Evolutionary conservation across 2,888 invertebrate genomes (phyloP).

Genomic region (Deilephila porcellus): DNA sequence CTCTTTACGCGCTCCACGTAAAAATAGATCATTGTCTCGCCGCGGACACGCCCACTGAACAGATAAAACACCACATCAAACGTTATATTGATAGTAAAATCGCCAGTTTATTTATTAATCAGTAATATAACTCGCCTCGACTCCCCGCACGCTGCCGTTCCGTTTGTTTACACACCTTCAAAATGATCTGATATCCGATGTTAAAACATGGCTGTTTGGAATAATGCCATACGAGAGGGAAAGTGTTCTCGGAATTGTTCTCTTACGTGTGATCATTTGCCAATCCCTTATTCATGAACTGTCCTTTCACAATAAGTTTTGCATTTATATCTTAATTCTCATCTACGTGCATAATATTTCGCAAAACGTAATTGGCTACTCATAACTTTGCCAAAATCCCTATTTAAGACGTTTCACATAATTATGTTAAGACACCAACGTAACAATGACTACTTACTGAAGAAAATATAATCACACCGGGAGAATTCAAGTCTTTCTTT

Average conservation of each 20-base stretch:
- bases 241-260: constrained; percentile 21
- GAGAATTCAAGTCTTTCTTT: no score
- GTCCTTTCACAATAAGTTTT: constrained; percentile 3
- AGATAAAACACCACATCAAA: constrained; percentile 84
- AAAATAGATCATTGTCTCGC: constrained; percentile 83
- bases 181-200: constrained; percentile 20
- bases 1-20: constrained; percentile 72
- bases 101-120: constrained; percentile 66
- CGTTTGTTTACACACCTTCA: constrained; percentile 22
- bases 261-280: constrained; percentile 27
- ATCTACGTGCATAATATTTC: background rate
- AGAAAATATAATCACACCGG: no score
- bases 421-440: no score
- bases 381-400: background rate
- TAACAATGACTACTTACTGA: no score
- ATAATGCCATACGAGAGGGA: constrained; percentile 20
- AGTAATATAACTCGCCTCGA: constrained; percentile 13
- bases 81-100: constrained; percentile 69
- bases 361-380: background rate
- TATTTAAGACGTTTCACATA: no score
- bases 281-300: constrained; percentile 36
- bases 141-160: background rate
- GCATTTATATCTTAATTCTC: constrained; percentile 2
- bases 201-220: constrained; percentile 7
- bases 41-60: constrained; percentile 74